These are phyloP conservation scores for Montipora foliosa DNA, from an alignment of 64 coral and sea anemone species.

Conservation along the genomic window DNA sequence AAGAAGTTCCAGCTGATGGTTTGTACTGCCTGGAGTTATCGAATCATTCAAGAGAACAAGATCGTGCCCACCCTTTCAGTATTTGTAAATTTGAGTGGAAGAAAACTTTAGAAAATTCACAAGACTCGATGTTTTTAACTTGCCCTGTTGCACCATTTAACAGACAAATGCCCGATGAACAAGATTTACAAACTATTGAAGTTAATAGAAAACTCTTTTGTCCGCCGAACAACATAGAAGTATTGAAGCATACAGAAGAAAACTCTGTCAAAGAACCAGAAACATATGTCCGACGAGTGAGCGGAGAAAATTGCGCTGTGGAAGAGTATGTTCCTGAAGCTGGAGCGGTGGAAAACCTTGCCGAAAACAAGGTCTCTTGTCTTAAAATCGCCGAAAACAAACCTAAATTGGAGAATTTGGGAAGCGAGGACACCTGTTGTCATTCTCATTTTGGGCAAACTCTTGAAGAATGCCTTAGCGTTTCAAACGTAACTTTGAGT, in stretches of 20 bases:
- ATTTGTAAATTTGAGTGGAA: constrained; percentile 64
- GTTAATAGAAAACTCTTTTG: background rate
- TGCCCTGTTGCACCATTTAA: constrained; percentile 80
- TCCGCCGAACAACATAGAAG: background rate
- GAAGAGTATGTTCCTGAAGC: too few species aligned
- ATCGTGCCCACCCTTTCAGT: background rate
- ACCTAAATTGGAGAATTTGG: background rate
- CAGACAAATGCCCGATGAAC: constrained; percentile 56
- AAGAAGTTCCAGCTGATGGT: constrained; percentile 93
- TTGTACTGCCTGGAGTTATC: constrained; percentile 84
- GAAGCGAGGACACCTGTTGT: background rate
- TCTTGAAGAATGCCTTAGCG: background rate
- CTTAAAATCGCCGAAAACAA: background rate
- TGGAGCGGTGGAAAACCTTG: background rate
- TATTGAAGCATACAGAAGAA: background rate
- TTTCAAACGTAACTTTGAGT: background rate
- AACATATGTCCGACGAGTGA: background rate
- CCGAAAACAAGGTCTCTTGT: background rate
- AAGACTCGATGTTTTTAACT: background rate
- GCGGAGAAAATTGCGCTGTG: too few species aligned
- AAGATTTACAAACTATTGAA: constrained; percentile 50
- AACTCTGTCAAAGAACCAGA: background rate
- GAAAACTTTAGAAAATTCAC: background rate
- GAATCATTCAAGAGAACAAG: background rate
- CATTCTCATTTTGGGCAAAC: background rate